Percentiles rank a stretch among this genome's conserved stretches.
Conservation (phyloP, 2,113 vertebrate genomes). For the Phaetusa simplex region DNA sequence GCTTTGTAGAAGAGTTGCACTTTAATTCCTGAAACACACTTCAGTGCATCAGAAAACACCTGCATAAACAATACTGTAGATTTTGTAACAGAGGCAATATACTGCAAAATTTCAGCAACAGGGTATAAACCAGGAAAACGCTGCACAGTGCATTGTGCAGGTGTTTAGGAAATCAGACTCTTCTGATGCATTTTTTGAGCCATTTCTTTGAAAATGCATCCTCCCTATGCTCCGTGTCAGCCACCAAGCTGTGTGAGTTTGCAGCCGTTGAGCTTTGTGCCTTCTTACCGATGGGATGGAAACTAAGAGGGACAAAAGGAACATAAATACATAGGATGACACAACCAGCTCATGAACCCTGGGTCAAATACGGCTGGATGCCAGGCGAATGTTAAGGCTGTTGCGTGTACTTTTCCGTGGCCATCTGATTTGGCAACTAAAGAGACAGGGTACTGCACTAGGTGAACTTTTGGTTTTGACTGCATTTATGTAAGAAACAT, state of each 20-base stretch:
- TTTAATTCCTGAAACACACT: background rate
- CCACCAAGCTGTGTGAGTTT: background rate
- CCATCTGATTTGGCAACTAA: background rate
- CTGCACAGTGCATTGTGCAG: background rate
- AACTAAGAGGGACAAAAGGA: background rate
- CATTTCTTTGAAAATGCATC: background rate
- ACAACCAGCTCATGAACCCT: background rate
- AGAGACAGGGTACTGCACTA: background rate
- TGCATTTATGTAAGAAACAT: background rate
- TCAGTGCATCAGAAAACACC: background rate
- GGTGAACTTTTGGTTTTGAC: background rate
- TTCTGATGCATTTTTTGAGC: background rate
- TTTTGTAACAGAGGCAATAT: background rate
- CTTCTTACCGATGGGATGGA: background rate
- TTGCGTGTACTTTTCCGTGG: background rate
- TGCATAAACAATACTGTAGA: background rate
- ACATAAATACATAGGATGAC: background rate
- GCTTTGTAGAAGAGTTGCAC: background rate
- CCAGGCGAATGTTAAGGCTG: background rate
- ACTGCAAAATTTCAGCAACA: background rate
- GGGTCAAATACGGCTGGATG: background rate
- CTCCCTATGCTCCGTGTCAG: background rate
- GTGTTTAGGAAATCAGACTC: background rate
- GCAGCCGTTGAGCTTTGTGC: background rate
- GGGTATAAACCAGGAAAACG: background rate